Evolutionary conservation across 1,140 invertebrate species (phyloP), one percentile per base, ranked within the genome.

Genomic region (Idris sp.): DNA sequence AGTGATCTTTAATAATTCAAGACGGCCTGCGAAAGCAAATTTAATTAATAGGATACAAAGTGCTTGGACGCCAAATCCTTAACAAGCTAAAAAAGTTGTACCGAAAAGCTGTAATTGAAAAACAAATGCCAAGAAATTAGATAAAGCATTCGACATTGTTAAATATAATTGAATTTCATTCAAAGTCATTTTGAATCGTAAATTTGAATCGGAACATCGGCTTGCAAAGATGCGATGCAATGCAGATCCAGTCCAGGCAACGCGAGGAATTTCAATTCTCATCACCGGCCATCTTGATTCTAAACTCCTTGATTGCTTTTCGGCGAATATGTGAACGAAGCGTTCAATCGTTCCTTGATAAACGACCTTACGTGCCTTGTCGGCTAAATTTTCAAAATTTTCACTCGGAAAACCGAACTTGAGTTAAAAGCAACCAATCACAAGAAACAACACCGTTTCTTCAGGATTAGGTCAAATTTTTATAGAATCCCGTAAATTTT

Each of bases 261-360:
- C 74, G 59, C 30, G 59, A 71, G 58, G 69, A 77, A 77, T 77
- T 74, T 77, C 71, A 77, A 77, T 77, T 77, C 53, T 65, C 64
- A 73, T 76, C 68, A 48, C 31, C 62, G 48, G 54, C 71, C 71
- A 77, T 71, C 69, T 74, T 74, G 71, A 67, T 77, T 68, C 49
- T 7, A 33, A 53, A 74, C 38, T 72, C 64, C 65, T 72, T 68
- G 54, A 77, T 74, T 74, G 62, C 76, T 74, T 74, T 72, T 65
- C 36, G 26, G 46, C 49, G 61, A 74, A 25, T 68, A 58, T 73
- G 67, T 56, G 67, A 68, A 53, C 56, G 51, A 72, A 64, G 38
- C 49, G 65, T 61, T 68, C 53, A 68, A 73, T 77, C 62, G 61
- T 48, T 56, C 53, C 44, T 48, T 36, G 53, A 74, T 69, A 62